phyloP scores from a whole-genome alignment of 2,113 vertebrate species.

The Athene noctua region DNA sequence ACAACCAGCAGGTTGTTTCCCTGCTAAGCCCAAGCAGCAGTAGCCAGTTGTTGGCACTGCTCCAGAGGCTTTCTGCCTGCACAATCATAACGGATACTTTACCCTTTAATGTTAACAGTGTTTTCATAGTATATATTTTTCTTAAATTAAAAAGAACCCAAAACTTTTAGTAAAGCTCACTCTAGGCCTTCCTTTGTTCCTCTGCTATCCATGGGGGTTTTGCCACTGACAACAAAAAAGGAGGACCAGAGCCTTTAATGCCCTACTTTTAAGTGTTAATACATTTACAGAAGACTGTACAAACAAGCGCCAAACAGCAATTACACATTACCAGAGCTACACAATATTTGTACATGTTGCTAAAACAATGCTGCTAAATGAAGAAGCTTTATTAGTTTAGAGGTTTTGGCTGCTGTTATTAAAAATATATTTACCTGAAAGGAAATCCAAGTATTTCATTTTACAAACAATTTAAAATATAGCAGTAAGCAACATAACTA shows the following conservation, averaged over 20 bases:
- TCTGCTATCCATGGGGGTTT: neutral
- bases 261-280: neutral
- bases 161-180: neutral
- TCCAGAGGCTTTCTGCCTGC: neutral
- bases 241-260: slow-evolving; percentile 28
- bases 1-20: neutral
- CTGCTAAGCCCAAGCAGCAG: neutral
- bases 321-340: slow-evolving; percentile 62
- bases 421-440: slow-evolving; percentile 75
- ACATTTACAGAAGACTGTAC: slow-evolving; percentile 43
- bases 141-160: neutral
- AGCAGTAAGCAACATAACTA: slow-evolving; percentile 73
- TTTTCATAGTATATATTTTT: neutral
- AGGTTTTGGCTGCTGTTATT: slow-evolving; percentile 61
- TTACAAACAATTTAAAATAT: slow-evolving; percentile 74
- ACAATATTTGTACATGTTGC: slow-evolving; percentile 42
- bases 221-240: neutral
- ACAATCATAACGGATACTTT: neutral
- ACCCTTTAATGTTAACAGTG: neutral
- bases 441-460: slow-evolving; percentile 64
- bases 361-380: slow-evolving; percentile 58
- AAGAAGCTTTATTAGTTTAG: slow-evolving; percentile 63
- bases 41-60: neutral
- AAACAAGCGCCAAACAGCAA: slow-evolving; percentile 47
- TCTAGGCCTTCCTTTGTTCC: neutral